These are phyloP conservation scores for Plebejus melissa DNA, from an alignment of 2,888 invertebrate species.

Conservation along the genomic window DNA sequence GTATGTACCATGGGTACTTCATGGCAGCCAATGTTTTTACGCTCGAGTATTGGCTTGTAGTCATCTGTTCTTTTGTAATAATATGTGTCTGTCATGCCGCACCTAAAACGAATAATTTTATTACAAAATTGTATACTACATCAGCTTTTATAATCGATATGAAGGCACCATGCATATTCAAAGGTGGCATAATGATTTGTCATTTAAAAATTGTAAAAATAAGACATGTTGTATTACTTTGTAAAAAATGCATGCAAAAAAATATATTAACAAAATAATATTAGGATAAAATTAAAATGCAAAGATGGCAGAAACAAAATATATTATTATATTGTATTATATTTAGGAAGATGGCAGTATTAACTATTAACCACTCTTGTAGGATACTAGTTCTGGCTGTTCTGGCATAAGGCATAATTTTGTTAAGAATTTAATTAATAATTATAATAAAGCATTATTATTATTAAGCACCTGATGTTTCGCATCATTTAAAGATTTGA, in stretches of 20 bases:
- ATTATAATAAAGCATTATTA: not conserved
- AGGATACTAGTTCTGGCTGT: not conserved
- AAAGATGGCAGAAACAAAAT: not conserved
- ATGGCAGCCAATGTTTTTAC: conserved; percentile 86
- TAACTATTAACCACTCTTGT: not conserved
- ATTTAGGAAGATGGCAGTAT: not conserved
- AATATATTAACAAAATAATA: not conserved
- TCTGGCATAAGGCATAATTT: not conserved
- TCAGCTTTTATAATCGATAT: not conserved
- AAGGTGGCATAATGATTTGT: not conserved
- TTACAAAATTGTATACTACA: not conserved
- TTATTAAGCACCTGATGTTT: conserved; percentile 8
- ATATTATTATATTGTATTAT: not conserved
- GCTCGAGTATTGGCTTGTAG: conserved; percentile 88
- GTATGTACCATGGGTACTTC: conserved; percentile 95
- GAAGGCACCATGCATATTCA: not conserved
- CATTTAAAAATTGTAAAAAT: not conserved
- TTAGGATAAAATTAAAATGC: not conserved
- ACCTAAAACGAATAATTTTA: conserved; percentile 29
- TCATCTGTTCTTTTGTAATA: conserved; percentile 91
- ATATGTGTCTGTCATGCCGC: conserved; percentile 75
- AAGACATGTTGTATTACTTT: not conserved
- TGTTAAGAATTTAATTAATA: not conserved
- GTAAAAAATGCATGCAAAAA: not conserved
- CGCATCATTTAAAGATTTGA: not conserved